Evolutionary conservation across 2,888 invertebrate genomes (phyloP), one percentile per base, ranked within the genome.

Genomic region (Luffia ferchaultella): DNA sequence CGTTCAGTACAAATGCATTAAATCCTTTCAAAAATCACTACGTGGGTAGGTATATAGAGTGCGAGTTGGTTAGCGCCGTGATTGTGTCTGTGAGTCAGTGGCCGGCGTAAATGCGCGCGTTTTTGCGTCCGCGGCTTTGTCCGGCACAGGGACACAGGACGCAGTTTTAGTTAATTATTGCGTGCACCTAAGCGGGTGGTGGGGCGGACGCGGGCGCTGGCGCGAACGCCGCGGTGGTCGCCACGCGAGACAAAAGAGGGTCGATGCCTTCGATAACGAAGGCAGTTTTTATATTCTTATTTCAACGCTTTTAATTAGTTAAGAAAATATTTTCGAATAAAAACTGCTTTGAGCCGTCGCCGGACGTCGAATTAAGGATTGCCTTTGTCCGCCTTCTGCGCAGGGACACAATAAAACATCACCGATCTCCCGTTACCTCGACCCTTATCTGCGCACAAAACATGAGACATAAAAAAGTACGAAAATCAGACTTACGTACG

Each of bases 241-340:
- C 70, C 65, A 70, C 73, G 16, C 49, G 44, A 53, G 43, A 78
- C 77, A 82, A 77, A 71, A 76, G 77, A 75, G 74, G 77, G 73
- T 76, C 80, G 82, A 83, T 83, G 78, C 70, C 78, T 71, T 72
- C 78, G 82, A 83, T 83, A 83, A 79, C 78, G 77, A 76, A 73
- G 67, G 72, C 63, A 66, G 72, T 74, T 76, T 77, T 77, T 72
- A 75, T 80, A 74, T 73, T 80, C 78, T 78, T 80, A 79, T 80
- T 83, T 79, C 69, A 70, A 79, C 79, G 78, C 76, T 78, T 80
- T 83, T 83, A 83, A 83, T 82, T 82, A 82, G 80, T 82, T 79
- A 80, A 80, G 82, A 80, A 83, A 83, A 82, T 82, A 80, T 80
- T 76, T 75, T 79, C 76, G 77, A 80, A 77, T 74, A 78, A 77